These are phyloP conservation scores for Phaethon lepturus DNA, from an alignment of 2,113 vertebrate genomes.

Conservation along the genomic window DNA sequence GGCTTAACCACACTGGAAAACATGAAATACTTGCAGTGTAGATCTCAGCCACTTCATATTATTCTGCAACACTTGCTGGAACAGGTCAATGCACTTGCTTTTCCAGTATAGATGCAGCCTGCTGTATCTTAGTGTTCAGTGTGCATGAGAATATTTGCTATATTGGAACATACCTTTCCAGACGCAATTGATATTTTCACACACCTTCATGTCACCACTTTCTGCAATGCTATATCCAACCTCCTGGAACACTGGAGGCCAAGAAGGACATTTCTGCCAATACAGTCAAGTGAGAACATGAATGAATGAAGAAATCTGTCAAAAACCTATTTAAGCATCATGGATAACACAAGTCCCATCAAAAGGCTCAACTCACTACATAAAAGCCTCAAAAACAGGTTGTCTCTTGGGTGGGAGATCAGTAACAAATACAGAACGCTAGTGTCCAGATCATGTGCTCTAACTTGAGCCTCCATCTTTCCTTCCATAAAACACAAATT, in stretches of 20 bases:
- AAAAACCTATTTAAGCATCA: background rate
- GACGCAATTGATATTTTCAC: background rate
- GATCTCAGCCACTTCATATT: background rate
- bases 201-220: slow-evolving; percentile 30
- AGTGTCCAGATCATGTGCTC: background rate
- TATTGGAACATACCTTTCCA: slow-evolving; percentile 40
- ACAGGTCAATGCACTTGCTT: background rate
- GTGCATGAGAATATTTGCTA: background rate
- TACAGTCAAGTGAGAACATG: background rate
- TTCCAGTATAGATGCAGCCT: background rate
- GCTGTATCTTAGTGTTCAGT: background rate
- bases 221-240: background rate
- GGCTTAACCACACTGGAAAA: background rate
- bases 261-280: slow-evolving; percentile 30
- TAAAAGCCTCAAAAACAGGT: background rate
- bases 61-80: background rate
- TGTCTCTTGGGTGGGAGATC: background rate
- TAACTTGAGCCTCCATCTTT: background rate
- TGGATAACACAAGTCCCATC: background rate
- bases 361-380: background rate
- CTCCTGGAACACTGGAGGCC: background rate
- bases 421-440: background rate
- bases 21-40: background rate
- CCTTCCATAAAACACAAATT: background rate
- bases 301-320: background rate